Percentiles rank a stretch among this genome's conserved stretches.
These are phyloP conservation scores for Bambusicola thoracicus DNA, from an alignment of 2,113 vertebrate genomes.

Conservation along the genomic window DNA sequence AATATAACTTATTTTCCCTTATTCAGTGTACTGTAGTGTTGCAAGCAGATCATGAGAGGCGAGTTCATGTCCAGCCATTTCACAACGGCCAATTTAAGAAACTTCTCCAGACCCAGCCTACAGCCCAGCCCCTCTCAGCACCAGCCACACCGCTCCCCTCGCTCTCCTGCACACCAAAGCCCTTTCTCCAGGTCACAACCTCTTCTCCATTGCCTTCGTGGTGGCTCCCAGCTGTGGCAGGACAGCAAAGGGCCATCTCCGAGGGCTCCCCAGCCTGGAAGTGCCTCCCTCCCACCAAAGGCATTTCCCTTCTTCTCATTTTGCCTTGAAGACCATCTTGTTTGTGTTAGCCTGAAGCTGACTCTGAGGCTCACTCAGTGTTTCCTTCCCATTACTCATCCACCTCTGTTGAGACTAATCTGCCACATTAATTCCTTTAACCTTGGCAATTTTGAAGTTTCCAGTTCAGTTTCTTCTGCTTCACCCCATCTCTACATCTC, in stretches of 20 bases:
- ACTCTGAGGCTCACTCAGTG: constrained; percentile 29
- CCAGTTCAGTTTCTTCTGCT: neutral
- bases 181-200: rapidly evolving
- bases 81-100: neutral
- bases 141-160: neutral
- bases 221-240: rapidly evolving
- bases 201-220: neutral
- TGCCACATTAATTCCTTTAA: neutral
- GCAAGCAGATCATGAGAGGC: neutral
- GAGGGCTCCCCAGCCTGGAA: no score
- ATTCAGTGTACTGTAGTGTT: neutral
- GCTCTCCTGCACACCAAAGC: neutral
- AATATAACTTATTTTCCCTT: neutral
- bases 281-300: neutral
- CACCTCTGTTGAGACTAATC: constrained; percentile 41
- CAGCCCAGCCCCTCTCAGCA: neutral
- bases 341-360: constrained; percentile 11
- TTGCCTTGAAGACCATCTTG: constrained; percentile 52
- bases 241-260: neutral
- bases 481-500: neutral
- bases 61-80: neutral
- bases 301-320: neutral
- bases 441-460: neutral
- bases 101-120: neutral
- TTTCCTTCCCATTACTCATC: constrained; percentile 65